Conservation (phyloP, 2,888 invertebrate species). For the Ptilodon capucinus region DNA sequence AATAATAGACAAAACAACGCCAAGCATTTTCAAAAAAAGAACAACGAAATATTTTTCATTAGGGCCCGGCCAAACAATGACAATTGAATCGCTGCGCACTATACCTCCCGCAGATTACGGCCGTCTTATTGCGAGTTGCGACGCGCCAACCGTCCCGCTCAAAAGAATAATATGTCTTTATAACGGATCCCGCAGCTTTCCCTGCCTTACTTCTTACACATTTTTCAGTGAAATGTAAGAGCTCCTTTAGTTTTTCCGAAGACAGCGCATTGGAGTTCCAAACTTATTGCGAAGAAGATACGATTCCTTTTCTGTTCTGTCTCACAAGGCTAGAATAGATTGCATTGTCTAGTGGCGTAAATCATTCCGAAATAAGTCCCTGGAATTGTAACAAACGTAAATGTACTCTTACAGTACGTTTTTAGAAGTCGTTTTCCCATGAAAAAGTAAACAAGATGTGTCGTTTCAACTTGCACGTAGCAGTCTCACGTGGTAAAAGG, state of each 20-base stretch:
- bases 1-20: conserved; percentile 32
- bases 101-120: conserved; percentile 75
- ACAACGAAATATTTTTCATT: conserved; percentile 78
- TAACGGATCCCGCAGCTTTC: conserved; percentile 76
- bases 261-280: conserved; percentile 22
- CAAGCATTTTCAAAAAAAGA: conserved; percentile 57
- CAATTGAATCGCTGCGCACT: conserved; percentile 64
- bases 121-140: conserved; percentile 57
- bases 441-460: conserved; percentile 13
- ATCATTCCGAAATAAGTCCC: conserved; percentile 67
- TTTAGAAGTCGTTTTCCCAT: conserved; percentile 35
- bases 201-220: conserved; percentile 75
- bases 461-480: conserved; percentile 24
- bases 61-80: conserved; percentile 62
- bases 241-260: conserved; percentile 59
- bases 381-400: conserved; percentile 34
- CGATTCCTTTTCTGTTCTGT: conserved; percentile 24
- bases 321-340: conserved; percentile 60
- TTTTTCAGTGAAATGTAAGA: conserved; percentile 78
- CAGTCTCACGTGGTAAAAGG: conserved; percentile 62
- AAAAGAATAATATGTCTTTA: conserved; percentile 83
- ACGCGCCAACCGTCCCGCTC: conserved; percentile 68
- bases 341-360: conserved; percentile 77
- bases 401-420: conserved; percentile 29
- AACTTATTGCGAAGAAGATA: conserved; percentile 28